Percentiles rank a stretch among this genome's conserved stretches.
These are phyloP conservation scores for Cheirogaleus medius DNA, from an alignment of 2,113 vertebrate genomes.

Conservation along the genomic window DNA sequence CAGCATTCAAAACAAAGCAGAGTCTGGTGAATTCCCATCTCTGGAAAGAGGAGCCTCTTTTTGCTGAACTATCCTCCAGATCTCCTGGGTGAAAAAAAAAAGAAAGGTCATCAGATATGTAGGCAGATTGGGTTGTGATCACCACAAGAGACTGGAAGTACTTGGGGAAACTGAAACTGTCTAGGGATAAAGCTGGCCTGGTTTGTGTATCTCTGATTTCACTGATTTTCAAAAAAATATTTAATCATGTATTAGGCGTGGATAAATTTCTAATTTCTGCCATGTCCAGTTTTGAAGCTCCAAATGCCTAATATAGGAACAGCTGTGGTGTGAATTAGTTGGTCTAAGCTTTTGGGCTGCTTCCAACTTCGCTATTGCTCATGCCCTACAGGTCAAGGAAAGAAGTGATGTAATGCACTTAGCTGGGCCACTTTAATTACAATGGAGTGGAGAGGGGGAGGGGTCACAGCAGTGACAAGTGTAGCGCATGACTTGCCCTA, in stretches of 20 bases:
- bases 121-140: background rate
- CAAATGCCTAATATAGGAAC: background rate
- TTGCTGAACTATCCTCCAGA: background rate
- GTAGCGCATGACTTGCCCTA: constrained; percentile 30
- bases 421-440: constrained; percentile 71
- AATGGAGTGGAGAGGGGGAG: constrained; percentile 56
- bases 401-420: constrained; percentile 78
- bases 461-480: constrained; percentile 43
- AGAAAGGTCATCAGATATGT: background rate
- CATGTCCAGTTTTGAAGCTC: background rate
- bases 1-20: background rate
- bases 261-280: constrained; percentile 31
- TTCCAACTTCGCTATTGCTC: constrained; percentile 65
- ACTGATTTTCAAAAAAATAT: background rate
- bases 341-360: constrained; percentile 45
- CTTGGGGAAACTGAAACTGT: background rate
- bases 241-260: background rate
- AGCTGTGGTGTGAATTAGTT: constrained; percentile 50
- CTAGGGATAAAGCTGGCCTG: background rate
- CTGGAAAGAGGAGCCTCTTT: background rate
- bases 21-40: background rate
- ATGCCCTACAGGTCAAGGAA: constrained; percentile 56
- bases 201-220: constrained; percentile 15
- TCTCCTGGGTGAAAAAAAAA: background rate
- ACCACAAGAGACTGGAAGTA: background rate